These are phyloP conservation scores for Ptychadena robeensis DNA, from an alignment of 2,797 vertebrate genomes.

Conservation along the genomic window DNA sequence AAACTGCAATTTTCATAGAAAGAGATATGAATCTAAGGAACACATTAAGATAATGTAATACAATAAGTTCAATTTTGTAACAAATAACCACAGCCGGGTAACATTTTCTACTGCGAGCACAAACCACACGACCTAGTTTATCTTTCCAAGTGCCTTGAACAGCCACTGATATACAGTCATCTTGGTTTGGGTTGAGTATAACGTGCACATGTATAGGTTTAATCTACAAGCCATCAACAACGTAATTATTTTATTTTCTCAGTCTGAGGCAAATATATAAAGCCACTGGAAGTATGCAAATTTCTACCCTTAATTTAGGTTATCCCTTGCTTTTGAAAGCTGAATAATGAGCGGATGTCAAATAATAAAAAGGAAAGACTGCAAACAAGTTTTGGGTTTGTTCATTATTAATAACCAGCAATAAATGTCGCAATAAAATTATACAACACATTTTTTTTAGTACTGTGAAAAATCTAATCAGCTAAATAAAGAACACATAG, in stretches of 20 bases:
- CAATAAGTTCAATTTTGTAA: constrained; percentile 33
- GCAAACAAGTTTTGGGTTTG: constrained; percentile 15
- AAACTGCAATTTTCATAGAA: constrained; percentile 13
- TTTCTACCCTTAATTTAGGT: constrained; percentile 50
- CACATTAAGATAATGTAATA: constrained; percentile 40
- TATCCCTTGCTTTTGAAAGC: constrained; percentile 36
- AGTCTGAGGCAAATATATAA: constrained; percentile 36
- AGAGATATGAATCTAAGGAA: constrained; percentile 23
- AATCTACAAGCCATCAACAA: constrained; percentile 24
- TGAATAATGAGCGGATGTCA: constrained; percentile 41
- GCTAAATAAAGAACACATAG: constrained; percentile 24
- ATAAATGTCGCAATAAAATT: constrained; percentile 6
- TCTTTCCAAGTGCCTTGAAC: constrained; percentile 30
- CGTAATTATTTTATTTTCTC: constrained; percentile 54
- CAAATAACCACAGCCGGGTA: constrained; percentile 29
- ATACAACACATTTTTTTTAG: constrained; percentile 17
- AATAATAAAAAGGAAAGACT: constrained; percentile 33
- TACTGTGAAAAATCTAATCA: constrained; percentile 37
- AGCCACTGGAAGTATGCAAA: constrained; percentile 37
- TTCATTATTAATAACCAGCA: constrained; percentile 40
- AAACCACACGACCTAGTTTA: constrained; percentile 31
- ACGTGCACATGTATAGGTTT: constrained; percentile 10
- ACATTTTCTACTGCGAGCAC: constrained; percentile 15
- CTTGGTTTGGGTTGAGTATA: not conserved
- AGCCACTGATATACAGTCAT: constrained; percentile 26